phyloP scores from a whole-genome alignment of 2,797 vertebrate species.

The Lithobates sylvaticus region DNA sequence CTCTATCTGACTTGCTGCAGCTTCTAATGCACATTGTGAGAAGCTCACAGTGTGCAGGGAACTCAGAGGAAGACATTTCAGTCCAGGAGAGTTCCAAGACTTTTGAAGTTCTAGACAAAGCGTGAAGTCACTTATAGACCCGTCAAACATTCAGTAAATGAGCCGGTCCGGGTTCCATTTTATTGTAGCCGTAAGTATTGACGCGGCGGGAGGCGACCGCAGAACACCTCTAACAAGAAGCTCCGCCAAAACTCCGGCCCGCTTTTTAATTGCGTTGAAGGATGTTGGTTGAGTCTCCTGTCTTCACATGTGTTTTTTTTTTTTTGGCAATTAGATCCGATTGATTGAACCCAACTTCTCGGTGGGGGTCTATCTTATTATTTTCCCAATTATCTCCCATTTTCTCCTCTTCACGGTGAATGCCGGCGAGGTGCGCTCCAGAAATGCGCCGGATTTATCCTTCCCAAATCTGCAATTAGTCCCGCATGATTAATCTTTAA shows the following conservation, averaged over 20 bases:
- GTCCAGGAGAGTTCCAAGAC: no score
- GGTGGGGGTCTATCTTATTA: slow-evolving; percentile 16
- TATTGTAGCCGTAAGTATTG: no score
- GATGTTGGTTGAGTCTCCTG: background rate
- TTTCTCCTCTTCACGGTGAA: slow-evolving; percentile 31
- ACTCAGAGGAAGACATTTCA: no score
- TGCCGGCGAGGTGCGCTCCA: background rate
- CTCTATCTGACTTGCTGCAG: no score
- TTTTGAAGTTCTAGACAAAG: no score
- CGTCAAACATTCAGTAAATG: no score
- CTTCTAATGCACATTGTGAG: no score
- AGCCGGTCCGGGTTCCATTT: no score
- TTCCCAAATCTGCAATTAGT: slow-evolving; percentile 35
- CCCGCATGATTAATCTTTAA: slow-evolving; percentile 22
- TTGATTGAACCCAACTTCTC: slow-evolving; percentile 24
- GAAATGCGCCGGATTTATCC: slow-evolving; percentile 4
- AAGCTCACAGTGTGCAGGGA: no score
- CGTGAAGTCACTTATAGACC: no score
- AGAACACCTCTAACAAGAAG: background rate
- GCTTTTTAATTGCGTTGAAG: background rate
- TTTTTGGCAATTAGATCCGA: slow-evolving; percentile 21
- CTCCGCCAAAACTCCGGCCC: background rate
- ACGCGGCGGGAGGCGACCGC: background rate
- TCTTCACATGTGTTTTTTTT: background rate
- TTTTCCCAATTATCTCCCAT: slow-evolving; percentile 40